A percentile compares a stretch with the other conserved stretches of the same genome.
Evolutionary conservation across 2,113 vertebrate species (phyloP).

Genomic region (Brevimyrus niger): DNA sequence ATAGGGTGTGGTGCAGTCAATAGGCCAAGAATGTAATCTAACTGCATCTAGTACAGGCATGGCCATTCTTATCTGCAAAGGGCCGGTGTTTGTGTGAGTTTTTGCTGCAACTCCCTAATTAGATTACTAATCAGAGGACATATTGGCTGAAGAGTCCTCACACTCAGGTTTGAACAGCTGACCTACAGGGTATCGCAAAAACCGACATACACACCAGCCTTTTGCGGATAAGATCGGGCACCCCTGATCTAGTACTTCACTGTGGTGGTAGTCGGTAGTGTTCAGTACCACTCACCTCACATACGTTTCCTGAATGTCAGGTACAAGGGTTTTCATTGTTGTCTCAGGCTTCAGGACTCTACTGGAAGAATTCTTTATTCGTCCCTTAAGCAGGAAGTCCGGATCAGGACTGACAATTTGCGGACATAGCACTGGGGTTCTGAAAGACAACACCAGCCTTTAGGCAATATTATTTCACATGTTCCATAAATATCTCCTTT

Average conservation of each 20-base stretch:
- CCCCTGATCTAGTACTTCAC: neutral
- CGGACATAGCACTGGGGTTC: conserved; percentile 71
- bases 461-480: neutral
- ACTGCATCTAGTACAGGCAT: too few relatives aligned
- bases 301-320: conserved; percentile 92
- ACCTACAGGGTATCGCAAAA: too few relatives aligned
- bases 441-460: conserved; percentile 35
- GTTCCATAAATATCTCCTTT: neutral
- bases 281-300: conserved; percentile 69
- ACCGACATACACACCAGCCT: too few relatives aligned
- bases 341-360: conserved; percentile 48
- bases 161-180: too few relatives aligned
- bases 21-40: neutral
- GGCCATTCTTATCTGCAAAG: too few relatives aligned
- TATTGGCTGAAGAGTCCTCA: too few relatives aligned
- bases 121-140: too few relatives aligned
- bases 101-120: too few relatives aligned
- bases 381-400: conserved; percentile 66
- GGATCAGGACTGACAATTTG: conserved; percentile 78
- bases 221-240: too few relatives aligned
- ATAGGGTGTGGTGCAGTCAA: too few relatives aligned
- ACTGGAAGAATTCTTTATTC: conserved; percentile 68
- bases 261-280: neutral
- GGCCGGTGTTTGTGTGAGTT: too few relatives aligned
- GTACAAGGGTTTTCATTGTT: conserved; percentile 72